phyloP scores from a whole-genome alignment of 2,113 vertebrate species.

The Balaenoptera acutorostrata region DNA sequence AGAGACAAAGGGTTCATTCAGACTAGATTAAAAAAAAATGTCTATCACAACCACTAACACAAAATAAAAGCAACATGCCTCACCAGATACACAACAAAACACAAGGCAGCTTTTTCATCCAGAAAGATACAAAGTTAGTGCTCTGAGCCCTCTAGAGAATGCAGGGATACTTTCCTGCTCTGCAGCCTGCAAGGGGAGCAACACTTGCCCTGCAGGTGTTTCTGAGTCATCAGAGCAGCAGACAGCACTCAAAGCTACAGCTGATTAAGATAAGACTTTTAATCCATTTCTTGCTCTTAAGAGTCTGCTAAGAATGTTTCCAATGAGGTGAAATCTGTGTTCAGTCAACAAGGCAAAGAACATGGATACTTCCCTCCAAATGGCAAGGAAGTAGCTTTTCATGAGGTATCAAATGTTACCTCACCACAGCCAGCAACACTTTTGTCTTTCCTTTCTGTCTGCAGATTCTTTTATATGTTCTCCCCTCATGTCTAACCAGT shows the following conservation, averaged over 20 bases:
- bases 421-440: no score
- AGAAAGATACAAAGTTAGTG: not conserved
- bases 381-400: not conserved
- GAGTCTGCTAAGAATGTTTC: not conserved
- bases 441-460: not conserved
- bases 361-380: not conserved
- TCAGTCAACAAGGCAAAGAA: not conserved
- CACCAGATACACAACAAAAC: not conserved
- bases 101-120: not conserved
- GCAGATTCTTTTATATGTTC: not conserved
- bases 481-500: not conserved
- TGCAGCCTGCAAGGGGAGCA: not conserved
- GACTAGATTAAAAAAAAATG: not conserved
- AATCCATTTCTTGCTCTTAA: not conserved
- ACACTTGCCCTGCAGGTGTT: not conserved
- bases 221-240: not conserved
- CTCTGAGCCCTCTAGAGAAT: not conserved
- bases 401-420: not conserved
- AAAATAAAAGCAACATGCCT: constrained; percentile 47
- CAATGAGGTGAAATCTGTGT: not conserved
- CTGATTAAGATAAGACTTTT: not conserved
- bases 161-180: not conserved
- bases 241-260: not conserved
- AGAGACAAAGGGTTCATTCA: constrained; percentile 59
- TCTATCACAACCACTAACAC: constrained; percentile 44